Base-by-base conservation (phyloP, 2,797 vertebrate species). In the Hapalemur alaotrensis region DNA sequence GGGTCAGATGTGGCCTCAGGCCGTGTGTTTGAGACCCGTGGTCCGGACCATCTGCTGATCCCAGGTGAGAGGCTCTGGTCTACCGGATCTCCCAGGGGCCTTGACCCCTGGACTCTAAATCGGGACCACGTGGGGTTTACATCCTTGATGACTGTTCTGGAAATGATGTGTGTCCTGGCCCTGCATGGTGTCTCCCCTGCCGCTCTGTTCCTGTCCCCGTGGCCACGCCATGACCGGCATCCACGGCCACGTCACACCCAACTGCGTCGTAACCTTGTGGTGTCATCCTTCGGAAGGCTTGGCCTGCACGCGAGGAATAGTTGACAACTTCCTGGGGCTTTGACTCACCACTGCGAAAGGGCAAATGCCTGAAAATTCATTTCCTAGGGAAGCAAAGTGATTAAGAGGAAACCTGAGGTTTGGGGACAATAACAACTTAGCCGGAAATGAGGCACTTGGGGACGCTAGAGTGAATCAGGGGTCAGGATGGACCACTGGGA, bases 271-370 rank as follows among this genome's bases (percentile, higher is more conserved):
- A 18, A 32, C 46, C 72, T 43, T 6, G 30, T 30, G 38, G 65
- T 91, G 81, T 94, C 90, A 50, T 23, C 80, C 80, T 43, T 81
- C 38, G 81, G 50, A 92, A 73, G 43, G 43, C 38, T 93, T 91
- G 82, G 82, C 67, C 83, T 69, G 38, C 35, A 84, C 25, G 17
- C 35, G 35, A 80, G 91, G 82, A 96, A 89, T 79, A 52, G 86
- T 15, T 95, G 91, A 95, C 67, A 82, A 38, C 41, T 63, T 28
- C 69, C 85, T 20, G 10, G 50, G 93, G 95, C 54, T 89, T 95
- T 95, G 96, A 91, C 86, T 96, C 91, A 93, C 35, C 61, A 59
- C 63, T 81, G 12, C 32, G 17, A 91, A 85, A 95, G 85, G 85
- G 38, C 72, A 96, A 69, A 89, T 63, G 76, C 78, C 30, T 22